These are phyloP conservation scores for Epinephelus coioides DNA, from an alignment of 2,797 vertebrate species.

Conservation along the genomic window DNA sequence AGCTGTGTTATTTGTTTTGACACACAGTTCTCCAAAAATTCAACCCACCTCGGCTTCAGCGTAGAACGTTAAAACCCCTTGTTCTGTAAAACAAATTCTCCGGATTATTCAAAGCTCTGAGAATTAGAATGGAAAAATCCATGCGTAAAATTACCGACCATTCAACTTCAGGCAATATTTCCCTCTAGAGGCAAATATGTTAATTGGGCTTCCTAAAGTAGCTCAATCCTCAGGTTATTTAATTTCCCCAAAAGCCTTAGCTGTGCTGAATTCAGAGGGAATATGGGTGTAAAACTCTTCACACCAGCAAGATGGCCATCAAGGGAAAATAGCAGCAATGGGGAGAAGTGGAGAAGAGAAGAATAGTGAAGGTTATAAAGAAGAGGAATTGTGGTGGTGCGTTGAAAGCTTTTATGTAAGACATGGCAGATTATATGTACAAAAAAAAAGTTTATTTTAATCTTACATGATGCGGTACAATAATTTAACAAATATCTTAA, in stretches of 20 bases:
- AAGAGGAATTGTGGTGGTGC: conserved; percentile 14
- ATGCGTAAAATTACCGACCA: conserved; percentile 86
- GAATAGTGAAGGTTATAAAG: conserved; percentile 17
- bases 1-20: conserved; percentile 72
- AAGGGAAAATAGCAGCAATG: conserved; percentile 50
- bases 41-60: conserved; percentile 60
- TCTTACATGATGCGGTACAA: conserved; percentile 22
- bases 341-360: conserved; percentile 58
- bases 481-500: conserved; percentile 29
- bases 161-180: conserved; percentile 84
- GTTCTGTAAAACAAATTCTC: conserved; percentile 83
- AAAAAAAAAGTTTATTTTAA: conserved; percentile 26
- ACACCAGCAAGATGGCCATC: conserved; percentile 56
- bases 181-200: conserved; percentile 86
- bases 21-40: conserved; percentile 56
- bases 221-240: conserved; percentile 86
- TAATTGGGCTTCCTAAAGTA: conserved; percentile 87
- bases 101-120: conserved; percentile 81
- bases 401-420: conserved; percentile 7
- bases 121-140: conserved; percentile 82
- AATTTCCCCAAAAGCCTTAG: conserved; percentile 85
- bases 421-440: conserved; percentile 17
- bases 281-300: conserved; percentile 60
- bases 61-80: conserved; percentile 69
- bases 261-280: conserved; percentile 76